Base-by-base conservation (phyloP, 2,797 vertebrate genomes). In the Coregonus sp. region DNA sequence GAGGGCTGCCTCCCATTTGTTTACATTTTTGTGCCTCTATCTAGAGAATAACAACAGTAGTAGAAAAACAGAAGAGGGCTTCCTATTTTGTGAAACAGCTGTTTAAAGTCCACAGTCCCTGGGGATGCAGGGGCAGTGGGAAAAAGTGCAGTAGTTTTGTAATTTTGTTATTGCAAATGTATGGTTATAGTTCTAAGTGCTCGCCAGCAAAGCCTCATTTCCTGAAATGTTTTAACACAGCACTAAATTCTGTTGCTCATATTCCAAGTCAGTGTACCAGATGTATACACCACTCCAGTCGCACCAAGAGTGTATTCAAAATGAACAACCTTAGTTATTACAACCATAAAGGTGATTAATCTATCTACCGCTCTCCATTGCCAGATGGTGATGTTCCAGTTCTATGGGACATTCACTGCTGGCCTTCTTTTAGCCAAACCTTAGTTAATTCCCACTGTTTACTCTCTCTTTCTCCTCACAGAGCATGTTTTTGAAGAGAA, bases 71-170 rank as follows among this genome's bases (percentile, higher is more conserved):
- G 75, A 54, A 68, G 74, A 83, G 78, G 71, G 84, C 83, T 88
- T 90, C 88, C 87, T 91, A 87, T 91, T 89, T 92, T 86, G 82
- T 87, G 83, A 91, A 92, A 86, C 89, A 88, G 87, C 87, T 89
- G 89, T 77, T 88, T 85, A 89, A 86, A 85, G 82, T 25, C 79
- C 88, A 87, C 78, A 84, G 65, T 77, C 75, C 80, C 80, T 81
- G 82, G 76, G 54, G 72, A 11, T 0, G 29, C 54, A 4, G 16
- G 16, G 52, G 18, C 15, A 59, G 31, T 31, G 20, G 50, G 51
- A 4, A 18, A 20, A 40, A 47, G 7, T 16, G 16, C 68, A 20
- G n/a, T 4, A 0, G 7, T 69, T 18, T 37, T 18, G 18, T 69
- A 16, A n/a, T 4, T 70, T 70, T 29, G 4, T 15, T 29, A 14